A percentile compares a stretch with the other conserved stretches of the same genome.
Conservation (phyloP, 2,113 vertebrate species). For the Thryonomys swinderianus region DNA sequence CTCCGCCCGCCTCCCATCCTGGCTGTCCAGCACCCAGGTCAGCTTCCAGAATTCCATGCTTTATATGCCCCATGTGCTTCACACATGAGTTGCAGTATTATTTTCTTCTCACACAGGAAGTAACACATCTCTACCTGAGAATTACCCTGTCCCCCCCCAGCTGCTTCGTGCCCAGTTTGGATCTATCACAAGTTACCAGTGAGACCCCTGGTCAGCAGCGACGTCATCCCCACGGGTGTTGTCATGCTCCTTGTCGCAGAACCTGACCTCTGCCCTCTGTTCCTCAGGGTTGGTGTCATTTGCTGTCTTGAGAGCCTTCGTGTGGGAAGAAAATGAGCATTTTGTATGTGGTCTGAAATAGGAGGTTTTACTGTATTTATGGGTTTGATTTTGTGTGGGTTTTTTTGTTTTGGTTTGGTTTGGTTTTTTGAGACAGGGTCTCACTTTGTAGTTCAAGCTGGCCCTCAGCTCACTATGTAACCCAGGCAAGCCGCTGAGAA, state of each 20-base stretch:
- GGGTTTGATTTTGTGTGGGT: no score
- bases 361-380: neutral
- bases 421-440: no score
- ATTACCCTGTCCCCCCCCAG: accelerated
- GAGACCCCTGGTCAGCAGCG: accelerated
- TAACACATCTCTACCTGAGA: neutral
- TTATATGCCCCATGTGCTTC: no score
- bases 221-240: neutral
- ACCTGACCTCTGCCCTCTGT: neutral
- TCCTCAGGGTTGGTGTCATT: neutral
- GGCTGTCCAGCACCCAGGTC: no score
- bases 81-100: neutral
- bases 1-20: neutral
- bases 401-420: no score
- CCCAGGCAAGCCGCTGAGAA: no score
- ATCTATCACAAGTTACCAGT: accelerated
- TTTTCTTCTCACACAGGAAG: neutral
- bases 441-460: no score
- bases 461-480: no score
- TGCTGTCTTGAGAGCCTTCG: neutral
- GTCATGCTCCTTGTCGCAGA: neutral
- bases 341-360: neutral
- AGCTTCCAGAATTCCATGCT: neutral
- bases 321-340: neutral
- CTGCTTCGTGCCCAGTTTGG: accelerated